These are phyloP conservation scores for Crocuta crocuta DNA, from an alignment of 2,113 vertebrate genomes.

Conservation along the genomic window DNA sequence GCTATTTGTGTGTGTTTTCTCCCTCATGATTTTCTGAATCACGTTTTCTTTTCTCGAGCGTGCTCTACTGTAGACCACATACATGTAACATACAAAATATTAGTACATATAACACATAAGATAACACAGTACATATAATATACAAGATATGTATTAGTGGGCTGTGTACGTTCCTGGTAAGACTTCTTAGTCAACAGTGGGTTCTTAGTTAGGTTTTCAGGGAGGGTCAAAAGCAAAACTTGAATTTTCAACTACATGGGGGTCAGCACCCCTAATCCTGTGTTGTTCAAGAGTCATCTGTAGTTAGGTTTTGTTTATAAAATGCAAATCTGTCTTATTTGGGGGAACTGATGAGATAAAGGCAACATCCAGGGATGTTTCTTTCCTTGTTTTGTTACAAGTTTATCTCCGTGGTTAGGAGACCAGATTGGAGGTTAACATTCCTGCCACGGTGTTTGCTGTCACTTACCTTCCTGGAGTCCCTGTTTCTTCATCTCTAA, in stretches of 20 bases:
- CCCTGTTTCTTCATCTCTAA: not conserved
- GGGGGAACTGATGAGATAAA: not conserved
- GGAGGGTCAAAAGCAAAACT: not conserved
- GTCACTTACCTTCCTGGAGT: not conserved
- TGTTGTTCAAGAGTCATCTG: not conserved
- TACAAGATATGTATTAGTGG: not conserved
- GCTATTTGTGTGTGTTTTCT: not conserved
- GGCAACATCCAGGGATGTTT: not conserved
- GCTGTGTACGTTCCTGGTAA: not conserved
- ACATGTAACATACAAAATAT: too few relatives aligned
- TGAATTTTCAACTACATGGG: not conserved
- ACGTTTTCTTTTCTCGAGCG: not conserved
- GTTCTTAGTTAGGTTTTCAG: not conserved
- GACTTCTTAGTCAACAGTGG: not conserved
- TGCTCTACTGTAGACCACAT: not conserved
- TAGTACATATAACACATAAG: not conserved
- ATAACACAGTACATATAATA: not conserved
- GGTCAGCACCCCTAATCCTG: not conserved
- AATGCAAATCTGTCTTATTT: not conserved
- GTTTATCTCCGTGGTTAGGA: not conserved
- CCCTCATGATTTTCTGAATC: not conserved
- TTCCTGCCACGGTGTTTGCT: not conserved
- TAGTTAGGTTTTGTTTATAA: not conserved
- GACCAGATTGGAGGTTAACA: not conserved
- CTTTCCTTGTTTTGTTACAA: not conserved